These are phyloP conservation scores for Onthophagus taurus DNA, from an alignment of 1,140 invertebrate species.

Conservation along the genomic window DNA sequence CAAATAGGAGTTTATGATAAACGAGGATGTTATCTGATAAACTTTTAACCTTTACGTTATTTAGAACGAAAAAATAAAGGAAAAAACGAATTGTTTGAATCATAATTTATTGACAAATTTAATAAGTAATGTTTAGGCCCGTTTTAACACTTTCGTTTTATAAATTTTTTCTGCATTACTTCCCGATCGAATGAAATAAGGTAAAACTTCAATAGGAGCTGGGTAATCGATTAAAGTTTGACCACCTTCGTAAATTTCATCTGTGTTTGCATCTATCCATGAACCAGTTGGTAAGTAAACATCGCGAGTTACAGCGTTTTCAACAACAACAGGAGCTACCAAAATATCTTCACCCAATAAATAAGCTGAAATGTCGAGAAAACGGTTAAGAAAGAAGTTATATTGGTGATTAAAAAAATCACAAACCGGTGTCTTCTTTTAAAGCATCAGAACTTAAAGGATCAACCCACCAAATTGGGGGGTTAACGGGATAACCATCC, in stretches of 20 bases:
- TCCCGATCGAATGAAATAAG: slow-evolving; percentile 46
- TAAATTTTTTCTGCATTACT: slow-evolving; percentile 2
- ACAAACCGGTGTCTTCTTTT: slow-evolving; percentile 9
- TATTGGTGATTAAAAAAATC: slow-evolving; percentile 3
- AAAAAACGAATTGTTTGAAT: no score
- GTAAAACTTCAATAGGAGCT: slow-evolving; percentile 55
- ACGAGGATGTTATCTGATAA: no score
- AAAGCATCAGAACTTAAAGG: slow-evolving; percentile 46
- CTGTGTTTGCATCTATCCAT: slow-evolving; percentile 52
- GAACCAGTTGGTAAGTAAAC: slow-evolving; percentile 66
- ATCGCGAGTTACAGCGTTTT: slow-evolving; percentile 54
- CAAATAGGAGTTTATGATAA: no score
- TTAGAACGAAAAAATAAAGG: no score
- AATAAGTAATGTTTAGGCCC: no score
- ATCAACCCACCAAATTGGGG: slow-evolving; percentile 88
- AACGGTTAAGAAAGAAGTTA: background rate
- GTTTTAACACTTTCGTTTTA: no score
- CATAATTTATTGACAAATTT: no score
- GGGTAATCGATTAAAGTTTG: slow-evolving; percentile 55
- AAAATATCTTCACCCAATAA: slow-evolving; percentile 73
- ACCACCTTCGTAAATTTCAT: slow-evolving; percentile 44
- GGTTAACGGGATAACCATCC: slow-evolving; percentile 64
- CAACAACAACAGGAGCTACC: slow-evolving; percentile 70
- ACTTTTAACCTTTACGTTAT: no score
- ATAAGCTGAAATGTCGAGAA: slow-evolving; percentile 56